Evolutionary conservation across 92 coral and sea anemone species (phyloP).

Genomic region (Umimayanthus kanabou): DNA sequence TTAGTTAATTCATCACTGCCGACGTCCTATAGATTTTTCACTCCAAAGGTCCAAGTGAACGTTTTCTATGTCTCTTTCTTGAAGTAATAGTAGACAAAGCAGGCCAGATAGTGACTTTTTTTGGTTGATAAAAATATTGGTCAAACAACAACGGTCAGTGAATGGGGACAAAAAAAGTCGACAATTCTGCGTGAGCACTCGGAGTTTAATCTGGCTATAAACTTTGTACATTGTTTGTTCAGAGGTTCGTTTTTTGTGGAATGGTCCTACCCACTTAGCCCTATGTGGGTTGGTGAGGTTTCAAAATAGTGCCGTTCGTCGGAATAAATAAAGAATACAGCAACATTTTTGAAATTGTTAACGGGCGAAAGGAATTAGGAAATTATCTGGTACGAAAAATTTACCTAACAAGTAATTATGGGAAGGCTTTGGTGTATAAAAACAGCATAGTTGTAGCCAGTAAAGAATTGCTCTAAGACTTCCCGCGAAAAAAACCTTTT

Average conservation of each 20-base stretch:
- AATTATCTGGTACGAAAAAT: background rate
- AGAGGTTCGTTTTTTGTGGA: background rate
- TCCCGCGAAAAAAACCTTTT: background rate
- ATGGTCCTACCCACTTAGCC: background rate
- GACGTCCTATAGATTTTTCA: background rate
- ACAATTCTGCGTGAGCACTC: background rate
- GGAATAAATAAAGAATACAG: background rate
- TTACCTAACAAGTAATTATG: background rate
- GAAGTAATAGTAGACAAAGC: background rate
- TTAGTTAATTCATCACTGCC: too few relatives aligned
- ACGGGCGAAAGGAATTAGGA: slow-evolving; percentile 27
- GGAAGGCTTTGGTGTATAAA: background rate
- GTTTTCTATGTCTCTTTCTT: too few relatives aligned
- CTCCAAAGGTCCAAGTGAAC: too few relatives aligned
- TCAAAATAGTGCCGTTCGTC: background rate
- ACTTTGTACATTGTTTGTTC: background rate
- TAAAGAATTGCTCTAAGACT: background rate
- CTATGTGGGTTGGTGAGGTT: background rate
- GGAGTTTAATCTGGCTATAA: too few relatives aligned
- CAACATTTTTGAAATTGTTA: background rate
- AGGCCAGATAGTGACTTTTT: background rate
- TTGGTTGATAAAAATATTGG: background rate
- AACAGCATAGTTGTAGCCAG: background rate
- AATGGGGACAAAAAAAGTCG: too few relatives aligned
- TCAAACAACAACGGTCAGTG: background rate